A percentile compares a stretch with the other conserved stretches of the same genome.
phyloP scores from a whole-genome alignment of 2,888 invertebrate species.

The Eupithecia vulgata region DNA sequence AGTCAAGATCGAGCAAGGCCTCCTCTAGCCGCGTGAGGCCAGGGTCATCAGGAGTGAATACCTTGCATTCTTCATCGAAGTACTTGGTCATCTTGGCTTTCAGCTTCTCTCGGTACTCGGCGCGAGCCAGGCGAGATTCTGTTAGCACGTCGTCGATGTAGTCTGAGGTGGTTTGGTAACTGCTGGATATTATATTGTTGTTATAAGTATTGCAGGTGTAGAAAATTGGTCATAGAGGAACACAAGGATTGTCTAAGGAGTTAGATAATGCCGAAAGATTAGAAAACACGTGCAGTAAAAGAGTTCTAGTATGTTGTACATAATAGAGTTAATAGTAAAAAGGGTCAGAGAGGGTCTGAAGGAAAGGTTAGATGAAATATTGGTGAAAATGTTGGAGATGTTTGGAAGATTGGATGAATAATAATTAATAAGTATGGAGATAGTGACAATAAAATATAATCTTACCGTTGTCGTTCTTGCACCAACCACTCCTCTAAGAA shows the following conservation, averaged over 20 bases:
- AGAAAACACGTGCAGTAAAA: neutral
- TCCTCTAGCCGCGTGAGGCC: slow-evolving; percentile 63
- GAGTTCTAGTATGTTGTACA: neutral
- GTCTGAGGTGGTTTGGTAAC: slow-evolving; percentile 55
- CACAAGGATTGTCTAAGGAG: neutral
- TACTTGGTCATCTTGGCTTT: slow-evolving; percentile 62
- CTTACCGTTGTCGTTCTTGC: neutral
- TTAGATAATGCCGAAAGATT: neutral
- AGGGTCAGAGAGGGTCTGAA: neutral
- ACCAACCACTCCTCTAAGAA: neutral
- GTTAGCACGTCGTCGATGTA: slow-evolving; percentile 47
- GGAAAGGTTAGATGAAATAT: neutral
- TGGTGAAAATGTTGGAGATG: neutral
- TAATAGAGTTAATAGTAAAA: neutral
- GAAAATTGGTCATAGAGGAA: neutral
- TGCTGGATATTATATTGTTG: slow-evolving; percentile 29
- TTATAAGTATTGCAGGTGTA: neutral
- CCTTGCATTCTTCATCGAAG: slow-evolving; percentile 70
- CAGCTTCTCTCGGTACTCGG: slow-evolving; percentile 62
- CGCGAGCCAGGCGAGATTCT: slow-evolving; percentile 28
- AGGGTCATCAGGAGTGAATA: slow-evolving; percentile 67
- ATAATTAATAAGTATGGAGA: neutral
- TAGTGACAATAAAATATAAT: neutral
- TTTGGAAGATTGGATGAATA: neutral
- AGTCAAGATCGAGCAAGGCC: slow-evolving; percentile 59